Evolutionary conservation across 2,797 vertebrate species (phyloP), one percentile per base, ranked within the genome.

Genomic region (Anguilla pacifica): DNA sequence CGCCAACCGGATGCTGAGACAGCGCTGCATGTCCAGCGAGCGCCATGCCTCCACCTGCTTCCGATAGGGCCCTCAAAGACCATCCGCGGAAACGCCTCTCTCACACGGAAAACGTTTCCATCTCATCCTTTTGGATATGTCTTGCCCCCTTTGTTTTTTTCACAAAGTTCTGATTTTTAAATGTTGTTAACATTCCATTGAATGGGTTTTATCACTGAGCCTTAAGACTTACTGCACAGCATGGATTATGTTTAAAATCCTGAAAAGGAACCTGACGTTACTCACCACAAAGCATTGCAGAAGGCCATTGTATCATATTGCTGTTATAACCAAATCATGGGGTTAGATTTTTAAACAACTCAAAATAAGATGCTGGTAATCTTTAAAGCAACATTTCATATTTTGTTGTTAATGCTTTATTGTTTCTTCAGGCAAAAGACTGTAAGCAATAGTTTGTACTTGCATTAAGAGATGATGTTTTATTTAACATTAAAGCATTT

Each of bases 1-100:
- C 9, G 90, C 89, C 57, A 77, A 86, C 19, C 86, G 43, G 25
- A 25, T 90, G 79, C 31, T 91, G 53, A 89, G 82, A 17, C 88
- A 85, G 1, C 86, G 84, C 72, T 87, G 15, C n/a, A 31, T 61
- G 64, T 46, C 22, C 49, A 74, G 67, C 25, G 88, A 90, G 31
- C 81, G 83, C 25, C 49, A 46, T 17, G 70, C 84, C 86, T 86
- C 87, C 19, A 79, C 46, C 83, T 89, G 89, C 77, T 90, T 90
- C 70, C 86, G 82, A 88, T 88, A 61, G 86, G 28, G 83, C 15
- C 35, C 72, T 59, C 72, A 15, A 19, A 35, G 13, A 15, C 35
- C 28, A 1, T 70, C 67, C 67, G 6, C 2, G 10, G 72, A 77
- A 77, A 77, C 31, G 22, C 39, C 35, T 13, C 22, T 7, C 77